Evolutionary conservation across 2,113 vertebrate species (phyloP), one percentile per base, ranked within the genome.

Genomic region (Micronycteris hirsuta): DNA sequence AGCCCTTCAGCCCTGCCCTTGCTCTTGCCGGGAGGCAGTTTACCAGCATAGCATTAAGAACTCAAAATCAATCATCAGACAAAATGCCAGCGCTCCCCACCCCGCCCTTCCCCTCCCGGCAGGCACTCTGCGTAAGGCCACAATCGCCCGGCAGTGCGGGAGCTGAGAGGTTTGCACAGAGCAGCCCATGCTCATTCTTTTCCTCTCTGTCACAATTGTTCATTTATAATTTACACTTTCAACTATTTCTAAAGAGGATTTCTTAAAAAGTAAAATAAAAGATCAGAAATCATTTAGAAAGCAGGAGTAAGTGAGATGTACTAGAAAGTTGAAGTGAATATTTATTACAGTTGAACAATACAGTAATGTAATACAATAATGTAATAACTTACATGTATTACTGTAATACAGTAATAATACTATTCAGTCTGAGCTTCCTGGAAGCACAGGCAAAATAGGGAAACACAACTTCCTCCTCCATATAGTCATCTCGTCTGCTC

Each of bases 211-310:
- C 67, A 11, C 95, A 87, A 97, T 70, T 92, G 89, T 81, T 94
- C 28, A 94, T 97, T 88, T 85, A 97, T 96, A 81, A 97, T 94
- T 94, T 92, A 96, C 82, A 70, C 49, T 12, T 45, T 67, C 43
- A 33, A 80, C 86, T 89, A 45, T 88, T 94, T 93, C 91, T 82
- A 97, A 97, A 92, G 77, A 78, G 61, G 91, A 82, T 80, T 93
- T 91, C 93, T 96, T 89, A 82, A 92, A 67, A 95, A 89, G 68
- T 78, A 36, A 96, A 94, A 94, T 78, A 92, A 94, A 96, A 95
- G 85, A 88, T 78, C 76, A 87, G 95, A 93, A 96, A 80, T 54
- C 85, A 93, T 36, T 93, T 87, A 71, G 36, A 94, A 47, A 85
- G 89, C 0, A 3, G 17, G 89, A 83, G 52, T 26, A 7, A 28